A percentile compares a stretch with the other conserved stretches of the same genome.
Evolutionary conservation across 2,888 invertebrate species (phyloP).

Genomic region (Atrina japonica): DNA sequence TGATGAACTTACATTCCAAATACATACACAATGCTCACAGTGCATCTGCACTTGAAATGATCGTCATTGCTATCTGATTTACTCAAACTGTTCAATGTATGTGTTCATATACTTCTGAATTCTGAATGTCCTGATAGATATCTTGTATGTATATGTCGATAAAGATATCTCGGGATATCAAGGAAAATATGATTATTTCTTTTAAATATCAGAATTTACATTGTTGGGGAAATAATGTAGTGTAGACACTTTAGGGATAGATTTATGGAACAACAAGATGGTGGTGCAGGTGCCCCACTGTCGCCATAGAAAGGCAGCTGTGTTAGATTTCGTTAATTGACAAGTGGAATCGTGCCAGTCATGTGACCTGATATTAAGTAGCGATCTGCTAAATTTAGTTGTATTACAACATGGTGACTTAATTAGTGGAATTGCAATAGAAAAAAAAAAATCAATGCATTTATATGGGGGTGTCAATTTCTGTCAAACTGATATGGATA

Average conservation of each 20-base stretch:
- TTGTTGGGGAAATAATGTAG: conserved; percentile 12
- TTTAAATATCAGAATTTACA: conserved; percentile 1
- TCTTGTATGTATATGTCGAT: no score
- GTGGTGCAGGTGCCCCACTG: conserved; percentile 23
- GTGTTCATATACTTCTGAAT: no score
- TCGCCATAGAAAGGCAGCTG: conserved; percentile 30
- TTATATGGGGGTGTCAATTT: no score
- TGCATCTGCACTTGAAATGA: background rate
- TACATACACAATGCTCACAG: background rate
- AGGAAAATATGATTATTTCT: no score
- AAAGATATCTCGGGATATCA: no score
- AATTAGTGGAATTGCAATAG: no score
- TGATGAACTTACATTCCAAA: conserved; percentile 2
- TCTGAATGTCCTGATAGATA: no score
- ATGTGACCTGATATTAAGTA: conserved; percentile 32
- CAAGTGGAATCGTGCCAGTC: conserved; percentile 30
- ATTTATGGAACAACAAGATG: conserved; percentile 21
- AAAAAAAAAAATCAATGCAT: no score
- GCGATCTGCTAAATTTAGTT: no score
- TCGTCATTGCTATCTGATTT: background rate
- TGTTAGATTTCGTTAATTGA: conserved; percentile 2
- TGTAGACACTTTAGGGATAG: background rate
- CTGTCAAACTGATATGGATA: no score
- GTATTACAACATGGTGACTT: no score
- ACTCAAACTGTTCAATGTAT: background rate